Base-by-base conservation (phyloP, 2,113 vertebrate species). In the Herpetotheres cachinnans region DNA sequence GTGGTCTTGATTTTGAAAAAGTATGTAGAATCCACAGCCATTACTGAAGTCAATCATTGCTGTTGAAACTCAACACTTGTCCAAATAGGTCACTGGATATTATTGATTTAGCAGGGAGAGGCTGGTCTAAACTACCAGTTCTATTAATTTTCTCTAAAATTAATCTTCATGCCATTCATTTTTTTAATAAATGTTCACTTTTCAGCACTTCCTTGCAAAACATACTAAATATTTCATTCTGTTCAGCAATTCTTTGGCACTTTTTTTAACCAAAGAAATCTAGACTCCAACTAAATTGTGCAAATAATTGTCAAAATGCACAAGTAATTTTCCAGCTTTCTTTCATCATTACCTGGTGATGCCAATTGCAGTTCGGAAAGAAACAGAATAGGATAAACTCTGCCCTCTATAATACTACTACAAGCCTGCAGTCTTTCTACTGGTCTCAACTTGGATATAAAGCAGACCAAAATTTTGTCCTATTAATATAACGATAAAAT, bases 231-330 rank as follows among this genome's bases (percentile, higher is more conserved):
- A 86, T 21, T 91, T 95, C 25, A 71, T 36, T 79, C 71, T 93
- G 17, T 19, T 90, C 50, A 80, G 9, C 14, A 65, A 78, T 96
- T 93, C 56, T 80, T 86, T 38, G 22, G 12, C 38, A 54, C 44
- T 95, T 94, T 55, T 70, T 96, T 97, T 96, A 97, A 96, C 81
- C 9, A 61, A 85, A 81, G 29, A 67, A 86, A 91, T 94, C n/a
- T 93, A 82, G 52, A 46, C 18, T 95, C 47, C 76, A 90, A 73
- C 26, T 90, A 95, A 96, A 96, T 91, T 87, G 38, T 85, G 66
- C 46, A 94, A 95, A 92, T 89, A 95, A 86, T 80, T 62, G 46
- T 87, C 61, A 93, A 93, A 95, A 95, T 71, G 63, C 54, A 85
- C 6, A 88, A 90, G 29, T 73, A 93, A 90, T 96, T 97, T 97